Percentiles rank a stretch among this genome's conserved stretches.
Evolutionary conservation across 1,140 invertebrate species (phyloP).

Genomic region (Ylistrum balloti): DNA sequence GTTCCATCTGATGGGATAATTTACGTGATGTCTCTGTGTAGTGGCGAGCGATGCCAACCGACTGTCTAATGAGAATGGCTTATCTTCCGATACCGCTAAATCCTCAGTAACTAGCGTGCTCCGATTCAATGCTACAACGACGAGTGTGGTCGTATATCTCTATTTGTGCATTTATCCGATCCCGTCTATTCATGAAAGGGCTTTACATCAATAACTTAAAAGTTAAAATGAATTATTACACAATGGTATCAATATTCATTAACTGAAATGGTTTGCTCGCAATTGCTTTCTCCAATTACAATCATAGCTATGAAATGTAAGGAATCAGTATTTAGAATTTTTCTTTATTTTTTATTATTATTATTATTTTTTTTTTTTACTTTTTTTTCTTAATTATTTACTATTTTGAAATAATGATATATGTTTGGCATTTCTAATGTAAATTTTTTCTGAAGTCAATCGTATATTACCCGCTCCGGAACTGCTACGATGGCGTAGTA

Average conservation of each 20-base stretch:
- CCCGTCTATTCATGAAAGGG: neutral
- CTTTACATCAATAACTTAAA: neutral
- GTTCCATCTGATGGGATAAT: constrained; percentile 31
- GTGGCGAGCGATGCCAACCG: neutral
- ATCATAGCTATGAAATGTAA: too few species aligned
- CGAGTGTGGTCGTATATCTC: neutral
- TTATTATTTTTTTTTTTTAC: too few species aligned
- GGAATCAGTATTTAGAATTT: too few species aligned
- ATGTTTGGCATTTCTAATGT: too few species aligned
- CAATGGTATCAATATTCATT: neutral
- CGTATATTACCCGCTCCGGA: too few species aligned
- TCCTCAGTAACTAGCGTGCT: neutral
- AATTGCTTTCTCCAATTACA: too few species aligned
- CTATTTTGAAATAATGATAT: too few species aligned
- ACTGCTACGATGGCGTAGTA: too few species aligned
- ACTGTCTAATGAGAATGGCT: neutral
- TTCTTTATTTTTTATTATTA: too few species aligned
- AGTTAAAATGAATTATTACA: neutral
- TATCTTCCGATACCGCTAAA: neutral
- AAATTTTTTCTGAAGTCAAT: too few species aligned
- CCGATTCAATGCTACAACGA: constrained; percentile 8
- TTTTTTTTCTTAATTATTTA: too few species aligned
- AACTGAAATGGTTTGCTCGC: too few species aligned
- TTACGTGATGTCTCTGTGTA: neutral
- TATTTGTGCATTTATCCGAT: neutral